Percentiles rank a stretch among this genome's conserved stretches.
phyloP scores from a whole-genome alignment of 35 echinoderm and acorn worm genomes.

The Acanthaster planci region DNA sequence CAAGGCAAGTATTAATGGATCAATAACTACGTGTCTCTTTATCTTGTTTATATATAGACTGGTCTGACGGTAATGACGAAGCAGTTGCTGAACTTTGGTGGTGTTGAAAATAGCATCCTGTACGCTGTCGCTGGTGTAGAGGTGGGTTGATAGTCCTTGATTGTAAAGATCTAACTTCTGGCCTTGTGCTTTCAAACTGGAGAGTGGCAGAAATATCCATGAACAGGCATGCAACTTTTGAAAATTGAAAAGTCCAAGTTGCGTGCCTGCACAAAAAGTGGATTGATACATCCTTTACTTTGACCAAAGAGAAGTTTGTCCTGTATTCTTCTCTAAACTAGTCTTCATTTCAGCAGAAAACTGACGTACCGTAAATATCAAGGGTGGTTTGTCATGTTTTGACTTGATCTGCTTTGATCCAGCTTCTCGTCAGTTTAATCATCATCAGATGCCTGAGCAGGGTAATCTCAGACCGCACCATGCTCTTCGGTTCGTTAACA shows the following conservation, averaged over 20 bases:
- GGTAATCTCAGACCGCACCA: constrained; percentile 47
- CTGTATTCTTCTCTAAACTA: too few relatives aligned
- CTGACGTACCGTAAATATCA: too few relatives aligned
- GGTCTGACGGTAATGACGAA: constrained; percentile 70
- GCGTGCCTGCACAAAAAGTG: too few relatives aligned
- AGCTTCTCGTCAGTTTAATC: constrained; percentile 72
- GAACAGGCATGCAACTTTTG: too few relatives aligned
- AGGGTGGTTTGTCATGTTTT: background rate
- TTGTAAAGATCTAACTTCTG: background rate
- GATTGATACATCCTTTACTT: too few relatives aligned
- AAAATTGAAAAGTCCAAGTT: too few relatives aligned
- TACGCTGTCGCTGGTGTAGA: constrained; percentile 74
- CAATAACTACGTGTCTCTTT: too few relatives aligned
- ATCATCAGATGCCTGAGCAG: constrained; percentile 68
- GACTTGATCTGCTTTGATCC: constrained; percentile 25
- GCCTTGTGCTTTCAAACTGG: background rate
- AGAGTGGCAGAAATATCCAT: too few relatives aligned
- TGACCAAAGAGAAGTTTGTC: too few relatives aligned
- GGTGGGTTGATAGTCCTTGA: constrained; percentile 30
- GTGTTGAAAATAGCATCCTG: constrained; percentile 83
- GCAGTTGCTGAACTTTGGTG: constrained; percentile 49
- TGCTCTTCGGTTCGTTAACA: constrained; percentile 49
- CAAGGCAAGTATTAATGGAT: background rate
- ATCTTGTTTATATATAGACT: constrained; percentile 38
- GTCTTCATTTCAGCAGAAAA: too few relatives aligned